Base-by-base conservation (phyloP, 1,140 invertebrate species). In the Sinonovacula constricta region DNA sequence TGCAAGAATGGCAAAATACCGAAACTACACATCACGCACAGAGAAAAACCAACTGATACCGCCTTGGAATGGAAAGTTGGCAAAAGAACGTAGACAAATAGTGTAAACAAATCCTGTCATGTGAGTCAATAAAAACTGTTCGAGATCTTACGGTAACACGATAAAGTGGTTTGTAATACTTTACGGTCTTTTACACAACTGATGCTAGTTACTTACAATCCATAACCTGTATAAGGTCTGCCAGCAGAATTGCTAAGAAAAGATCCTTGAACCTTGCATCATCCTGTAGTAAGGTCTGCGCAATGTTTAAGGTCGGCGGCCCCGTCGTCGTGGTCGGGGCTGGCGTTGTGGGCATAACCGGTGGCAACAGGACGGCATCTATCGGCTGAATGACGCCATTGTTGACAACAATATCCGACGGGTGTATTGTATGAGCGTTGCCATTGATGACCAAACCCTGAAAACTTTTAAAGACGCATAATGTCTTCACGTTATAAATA, bases 311-410 rank as follows among this genome's bases (percentile, higher is more conserved):
- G n/a, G 7, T 3, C 7, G 39, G 34, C 12, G 24, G 12, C 14
- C 5, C n/a, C 1, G 30, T 39, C 34, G 33, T n/a, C n/a, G n/a
- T n/a, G n/a, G n/a, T n/a, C n/a, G n/a, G n/a, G n/a, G n/a, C n/a
- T 3, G 57, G 18, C 1, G 57, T 31, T 1, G n/a, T 28, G 22
- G 30, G 28, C n/a, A 53, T 57, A 14, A 69, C 51, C 15, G 49
- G 60, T 0, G 71, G 71, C 24, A 59, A 24, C 18, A 75, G 31
- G 7, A 75, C n/a, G 12, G 3, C 36, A 26, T 75, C 49, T 12
- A 75, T 63, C 18, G 60, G 45, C 12, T 75, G 71, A 18, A 75
- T 33, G 26, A 75, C 71, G 1, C 71, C 71, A 66, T 75, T 75
- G 34, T 36, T 36, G 1, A 75, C 71, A 5, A 75, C 59, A 28